Base-by-base conservation (phyloP, 2,113 vertebrate genomes). In the Empidonax alnorum region DNA sequence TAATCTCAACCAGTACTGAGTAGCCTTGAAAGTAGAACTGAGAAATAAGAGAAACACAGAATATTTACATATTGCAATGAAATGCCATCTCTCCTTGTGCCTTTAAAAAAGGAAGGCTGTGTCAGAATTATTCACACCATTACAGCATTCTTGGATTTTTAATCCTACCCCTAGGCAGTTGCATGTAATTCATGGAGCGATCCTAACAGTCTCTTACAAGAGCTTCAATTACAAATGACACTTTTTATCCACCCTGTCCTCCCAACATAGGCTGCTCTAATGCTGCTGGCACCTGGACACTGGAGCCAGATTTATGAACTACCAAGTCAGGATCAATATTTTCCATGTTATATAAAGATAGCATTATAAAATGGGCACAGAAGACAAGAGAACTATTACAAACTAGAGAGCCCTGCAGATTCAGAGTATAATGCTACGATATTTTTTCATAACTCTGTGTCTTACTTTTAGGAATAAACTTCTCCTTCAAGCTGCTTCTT, bases 401-500 rank as follows among this genome's bases (percentile, higher is more conserved):
- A 80, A 4, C 35, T 47, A n/a, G 17, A 88, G 79, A 71, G 61
- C 30, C 55, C 63, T 44, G 23, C 19, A 88, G 42, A 85, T 14
- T 52, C 31, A 55, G 19, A 37, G 7, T 0, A 0, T 7, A 37
- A n/a, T 50, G 35, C 28, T 62, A 37, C 24, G 19, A 13, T 69
- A 69, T 11, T 5, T 86, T 84, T 90, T 87, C 76, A 17, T 41
- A 73, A 74, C 59, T 41, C 23, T 42, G 9, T n/a, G 16, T 44
- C 85, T 74, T 91, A n/a, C 75, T 74, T 91, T 83, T 75, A 86
- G 59, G 42, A 75, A 33, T 87, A 44, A 91, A 66, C 46, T 56
- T 93, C 62, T 97, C 47, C 78, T 88, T 94, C 61, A 63, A 86
- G 63, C 41, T 69, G 69, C 47, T 95, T 62, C 92, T 55, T 87